Base-by-base conservation (phyloP, 2,888 invertebrate genomes). In the Galeopsomyia nigrocyanea region DNA sequence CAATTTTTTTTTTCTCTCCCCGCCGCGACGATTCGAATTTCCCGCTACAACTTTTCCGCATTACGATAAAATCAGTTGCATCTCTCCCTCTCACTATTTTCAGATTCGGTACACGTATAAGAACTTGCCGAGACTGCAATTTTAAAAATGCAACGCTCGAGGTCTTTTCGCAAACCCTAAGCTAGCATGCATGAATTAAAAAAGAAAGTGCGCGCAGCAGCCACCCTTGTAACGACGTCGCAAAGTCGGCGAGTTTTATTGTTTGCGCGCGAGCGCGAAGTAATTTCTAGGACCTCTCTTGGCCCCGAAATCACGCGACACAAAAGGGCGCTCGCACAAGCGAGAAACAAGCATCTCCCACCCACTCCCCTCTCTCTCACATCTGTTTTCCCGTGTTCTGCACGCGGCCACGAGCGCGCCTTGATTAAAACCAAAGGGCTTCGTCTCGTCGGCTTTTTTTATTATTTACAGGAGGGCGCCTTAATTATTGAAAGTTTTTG, bases 231-330 rank as follows among this genome's bases (percentile, higher is more conserved):
- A 17, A n/a, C 31, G 31, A 53, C 53, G 53, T 17, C 53, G 10
- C 9, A 19, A n/a, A 19, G 17, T 17, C 16, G 53, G 6, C 17
- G 53, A 21, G 61, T 53, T 80, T 79, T 79, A 79, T 79, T 79
- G 78, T 79, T 78, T 79, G 74, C 72, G 75, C 78, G 72, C 73
- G 73, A 65, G 39, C 39, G 13, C 71, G 68, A 64, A 77, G 78
- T 78, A 77, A 79, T 79, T 79, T 79, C 78, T 78, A 78, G 76
- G 75, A 65, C 71, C 65, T 19, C 62, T 10, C 53, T 16, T 60
- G 26, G 19, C 16, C 61, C 66, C 64, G 53, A 67, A 71, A 67
- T 67, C 67, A 67, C 21, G 64, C 49, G 56, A n/a, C 50, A 67
- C 63, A 67, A 67, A 67, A 63, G 71, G 67, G 66, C 50, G 22